Conservation (phyloP, 1,140 invertebrate species). For the Bombus cullumanus region DNA sequence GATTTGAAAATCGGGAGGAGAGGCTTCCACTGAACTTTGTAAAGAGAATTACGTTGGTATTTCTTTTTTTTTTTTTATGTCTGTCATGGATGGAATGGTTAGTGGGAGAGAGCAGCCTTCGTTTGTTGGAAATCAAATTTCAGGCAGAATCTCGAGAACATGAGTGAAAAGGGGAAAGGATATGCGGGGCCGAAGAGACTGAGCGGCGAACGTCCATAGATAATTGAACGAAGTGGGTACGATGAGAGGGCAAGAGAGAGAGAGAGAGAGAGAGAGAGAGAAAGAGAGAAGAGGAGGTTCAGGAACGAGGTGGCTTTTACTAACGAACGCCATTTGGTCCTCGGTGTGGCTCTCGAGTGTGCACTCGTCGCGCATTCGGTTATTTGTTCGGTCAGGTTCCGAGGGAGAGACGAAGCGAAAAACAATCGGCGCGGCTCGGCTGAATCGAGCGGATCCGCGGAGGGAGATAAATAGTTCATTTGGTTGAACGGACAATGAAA, state of each 20-base stretch:
- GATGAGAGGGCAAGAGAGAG: not conserved
- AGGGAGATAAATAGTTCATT: slow-evolving; percentile 46
- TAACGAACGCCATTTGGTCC: slow-evolving; percentile 67
- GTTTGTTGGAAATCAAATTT: not conserved
- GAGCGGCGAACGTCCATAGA: slow-evolving; percentile 48
- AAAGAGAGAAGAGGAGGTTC: slow-evolving; percentile 2
- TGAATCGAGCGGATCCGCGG: slow-evolving; percentile 49
- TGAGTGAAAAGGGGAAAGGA: not conserved
- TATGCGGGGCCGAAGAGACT: slow-evolving; percentile 14
- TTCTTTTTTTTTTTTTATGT: not conserved
- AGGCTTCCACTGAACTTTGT: not conserved
- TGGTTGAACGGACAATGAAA: slow-evolving; percentile 38
- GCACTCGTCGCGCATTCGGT: slow-evolving; percentile 57
- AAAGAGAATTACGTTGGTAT: not conserved
- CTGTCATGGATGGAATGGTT: not conserved
- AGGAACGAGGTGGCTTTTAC: slow-evolving; percentile 64
- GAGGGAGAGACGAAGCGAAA: slow-evolving; percentile 50
- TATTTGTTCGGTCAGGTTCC: slow-evolving; percentile 57
- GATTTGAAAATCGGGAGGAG: not conserved
- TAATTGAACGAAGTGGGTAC: slow-evolving; percentile 60
- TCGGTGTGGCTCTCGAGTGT: slow-evolving; percentile 52
- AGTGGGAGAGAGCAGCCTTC: not conserved
- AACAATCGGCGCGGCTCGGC: slow-evolving; percentile 50
- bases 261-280: not conserved
- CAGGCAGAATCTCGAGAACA: not conserved